Evolutionary conservation across 2,888 invertebrate species (phyloP), one percentile per base, ranked within the genome.

Genomic region (Tanypteryx hageni): DNA sequence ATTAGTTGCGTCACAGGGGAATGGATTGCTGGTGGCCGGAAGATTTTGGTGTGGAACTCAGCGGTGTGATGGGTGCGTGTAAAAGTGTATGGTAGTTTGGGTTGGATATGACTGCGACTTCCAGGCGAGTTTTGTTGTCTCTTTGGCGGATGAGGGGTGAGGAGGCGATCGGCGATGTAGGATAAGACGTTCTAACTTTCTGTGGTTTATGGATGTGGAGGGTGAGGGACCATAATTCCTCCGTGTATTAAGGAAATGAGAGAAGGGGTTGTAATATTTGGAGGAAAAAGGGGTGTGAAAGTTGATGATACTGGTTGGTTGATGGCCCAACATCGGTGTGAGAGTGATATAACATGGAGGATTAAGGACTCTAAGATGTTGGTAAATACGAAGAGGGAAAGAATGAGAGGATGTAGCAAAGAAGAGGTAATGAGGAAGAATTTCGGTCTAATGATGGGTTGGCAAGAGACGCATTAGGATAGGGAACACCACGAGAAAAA

Each of bases 21-120:
- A 76, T 76, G 76, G 76, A 76, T 76, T 22, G 76, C 27, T 76
- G 22, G 22, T 22, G 68, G 68, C 68, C 68, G 68, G 68, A 68
- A 68, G 68, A 68, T 68, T 16, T 68, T 1, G 68, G n/a, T n/a
- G 68, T 7, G n/a, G 44, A 44, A 44, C 44, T 44, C 44, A 5
- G 9, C 68, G 64, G 7, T 18, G 13, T 68, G 76, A 27, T 76
- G 76, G 76, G 13, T 27, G 27, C 76, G 76, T 76, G 76, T 76
- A 76, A 76, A 76, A 76, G 76, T n/a, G 76, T 68, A 68, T n/a
- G 68, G 68, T 22, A 68, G 68, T 76, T 76, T 76, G 76, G 10
- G 22, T 76, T 76, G 76, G 13, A 27, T 76, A 27, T 27, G 76
- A 27, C 3, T 22, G 27, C 27, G 4, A 13, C 76, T 76, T 22